Percentiles rank a stretch among this genome's conserved stretches.
Evolutionary conservation across 2,797 vertebrate genomes (phyloP).

Genomic region (Percopsis omiscomaycus): DNA sequence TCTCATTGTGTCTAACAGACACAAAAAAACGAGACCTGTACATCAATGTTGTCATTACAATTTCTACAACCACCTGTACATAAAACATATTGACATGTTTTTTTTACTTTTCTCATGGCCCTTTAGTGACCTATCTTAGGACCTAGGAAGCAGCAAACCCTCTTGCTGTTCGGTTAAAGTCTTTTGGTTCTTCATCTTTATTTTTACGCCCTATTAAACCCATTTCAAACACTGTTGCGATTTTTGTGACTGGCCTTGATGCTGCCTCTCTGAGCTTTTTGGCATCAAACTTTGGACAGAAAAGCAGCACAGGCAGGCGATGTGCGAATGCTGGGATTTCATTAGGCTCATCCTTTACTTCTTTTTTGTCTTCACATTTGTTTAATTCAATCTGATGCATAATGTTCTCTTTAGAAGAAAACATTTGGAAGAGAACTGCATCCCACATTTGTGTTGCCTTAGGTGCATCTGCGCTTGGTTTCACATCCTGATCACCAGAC

Average conservation of each 20-base stretch:
- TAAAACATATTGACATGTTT: slow-evolving; percentile 37
- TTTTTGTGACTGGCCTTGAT: slow-evolving; percentile 78
- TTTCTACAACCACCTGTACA: slow-evolving; percentile 62
- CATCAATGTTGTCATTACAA: slow-evolving; percentile 35
- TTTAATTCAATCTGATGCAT: slow-evolving; percentile 77
- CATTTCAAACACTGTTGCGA: slow-evolving; percentile 79
- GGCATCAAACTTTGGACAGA: slow-evolving; percentile 89
- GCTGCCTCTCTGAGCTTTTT: slow-evolving; percentile 88
- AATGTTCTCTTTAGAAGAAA: slow-evolving; percentile 78
- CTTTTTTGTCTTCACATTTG: slow-evolving; percentile 59
- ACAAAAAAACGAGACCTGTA: slow-evolving; percentile 50
- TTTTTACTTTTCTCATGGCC: slow-evolving; percentile 24
- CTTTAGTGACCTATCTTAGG: slow-evolving; percentile 27
- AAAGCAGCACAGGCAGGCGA: slow-evolving; percentile 86
- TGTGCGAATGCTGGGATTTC: slow-evolving; percentile 70
- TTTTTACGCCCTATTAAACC: slow-evolving; percentile 76
- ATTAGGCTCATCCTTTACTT: slow-evolving; percentile 18
- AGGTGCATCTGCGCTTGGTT: slow-evolving; percentile 56
- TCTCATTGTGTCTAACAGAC: slow-evolving; percentile 24
- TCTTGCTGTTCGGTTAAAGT: slow-evolving; percentile 89
- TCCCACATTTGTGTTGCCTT: slow-evolving; percentile 90
- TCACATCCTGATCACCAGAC: slow-evolving; percentile 7
- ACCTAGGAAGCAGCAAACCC: slow-evolving; percentile 77
- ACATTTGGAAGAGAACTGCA: slow-evolving; percentile 89
- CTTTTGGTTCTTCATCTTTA: slow-evolving; percentile 81